Conservation (phyloP, 2,113 vertebrate species). For the Ranitomeya imitator region DNA sequence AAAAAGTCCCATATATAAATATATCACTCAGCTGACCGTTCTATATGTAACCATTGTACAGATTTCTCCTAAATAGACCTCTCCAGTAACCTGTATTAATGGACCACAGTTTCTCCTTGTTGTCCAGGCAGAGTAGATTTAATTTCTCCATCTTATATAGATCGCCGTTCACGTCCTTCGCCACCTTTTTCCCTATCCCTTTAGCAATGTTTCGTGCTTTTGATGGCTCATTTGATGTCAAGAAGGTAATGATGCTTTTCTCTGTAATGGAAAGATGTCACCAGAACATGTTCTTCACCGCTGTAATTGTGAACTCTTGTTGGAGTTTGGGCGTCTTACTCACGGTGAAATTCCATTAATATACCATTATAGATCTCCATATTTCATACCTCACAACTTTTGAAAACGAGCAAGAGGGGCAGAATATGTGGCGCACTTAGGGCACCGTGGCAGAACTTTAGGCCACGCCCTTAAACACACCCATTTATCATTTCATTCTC, state of each 20-base stretch:
- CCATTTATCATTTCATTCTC: too few relatives aligned
- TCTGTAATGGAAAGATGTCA: constrained; percentile 13
- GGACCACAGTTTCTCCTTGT: background rate
- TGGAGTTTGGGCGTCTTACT: background rate
- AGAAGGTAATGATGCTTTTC: constrained; percentile 34
- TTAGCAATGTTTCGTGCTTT: constrained; percentile 49
- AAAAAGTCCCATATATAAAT: background rate
- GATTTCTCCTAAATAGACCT: background rate
- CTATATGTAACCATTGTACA: background rate
- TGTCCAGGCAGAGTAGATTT: background rate
- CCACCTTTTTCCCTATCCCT: constrained; percentile 6
- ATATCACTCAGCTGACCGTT: background rate
- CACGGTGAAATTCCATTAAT: background rate
- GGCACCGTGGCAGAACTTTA: too few relatives aligned
- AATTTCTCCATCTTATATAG: constrained; percentile 23
- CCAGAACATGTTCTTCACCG: background rate
- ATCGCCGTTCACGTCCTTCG: constrained; percentile 53
- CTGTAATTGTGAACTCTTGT: background rate
- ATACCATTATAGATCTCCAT: background rate
- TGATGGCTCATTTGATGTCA: background rate
- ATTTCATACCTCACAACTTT: too few relatives aligned
- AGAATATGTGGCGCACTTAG: too few relatives aligned
- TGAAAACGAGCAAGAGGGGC: too few relatives aligned
- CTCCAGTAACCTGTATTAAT: background rate
- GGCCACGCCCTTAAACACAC: too few relatives aligned